Evolutionary conservation across 2,797 vertebrate species (phyloP).

Genomic region (Sebastes flavidus): DNA sequence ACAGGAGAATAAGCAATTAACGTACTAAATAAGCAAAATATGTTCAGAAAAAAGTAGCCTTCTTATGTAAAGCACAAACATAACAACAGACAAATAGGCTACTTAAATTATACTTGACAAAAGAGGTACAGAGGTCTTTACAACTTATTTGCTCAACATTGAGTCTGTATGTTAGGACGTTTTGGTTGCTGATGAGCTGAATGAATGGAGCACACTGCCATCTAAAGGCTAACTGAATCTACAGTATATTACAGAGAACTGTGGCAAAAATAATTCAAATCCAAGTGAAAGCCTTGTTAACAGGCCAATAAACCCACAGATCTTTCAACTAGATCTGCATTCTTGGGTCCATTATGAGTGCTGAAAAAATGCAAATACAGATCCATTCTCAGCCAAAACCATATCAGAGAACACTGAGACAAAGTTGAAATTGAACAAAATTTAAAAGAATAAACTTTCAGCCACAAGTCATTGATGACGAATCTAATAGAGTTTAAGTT

Average conservation of each 20-base stretch:
- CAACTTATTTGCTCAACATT: neutral
- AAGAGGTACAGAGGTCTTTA: neutral
- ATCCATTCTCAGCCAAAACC: neutral
- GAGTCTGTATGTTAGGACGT: neutral
- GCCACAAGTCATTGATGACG: neutral
- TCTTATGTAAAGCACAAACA: neutral
- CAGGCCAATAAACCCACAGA: neutral
- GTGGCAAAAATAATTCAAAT: neutral
- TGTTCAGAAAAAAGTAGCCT: neutral
- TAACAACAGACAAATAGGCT: neutral
- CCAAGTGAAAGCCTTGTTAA: neutral
- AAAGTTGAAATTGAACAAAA: neutral
- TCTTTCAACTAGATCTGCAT: neutral
- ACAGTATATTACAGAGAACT: neutral
- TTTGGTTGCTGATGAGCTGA: neutral
- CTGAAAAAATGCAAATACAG: neutral
- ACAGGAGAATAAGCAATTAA: neutral
- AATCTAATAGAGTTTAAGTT: neutral
- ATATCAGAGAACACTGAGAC: neutral
- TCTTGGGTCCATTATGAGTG: neutral
- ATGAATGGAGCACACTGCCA: slow-evolving; percentile 31
- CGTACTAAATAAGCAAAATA: neutral
- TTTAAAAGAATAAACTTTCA: neutral
- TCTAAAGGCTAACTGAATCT: slow-evolving; percentile 19
- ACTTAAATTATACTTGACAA: neutral